These are phyloP conservation scores for Camelus dromedarius DNA, from an alignment of 2,113 vertebrate species.

Conservation along the genomic window DNA sequence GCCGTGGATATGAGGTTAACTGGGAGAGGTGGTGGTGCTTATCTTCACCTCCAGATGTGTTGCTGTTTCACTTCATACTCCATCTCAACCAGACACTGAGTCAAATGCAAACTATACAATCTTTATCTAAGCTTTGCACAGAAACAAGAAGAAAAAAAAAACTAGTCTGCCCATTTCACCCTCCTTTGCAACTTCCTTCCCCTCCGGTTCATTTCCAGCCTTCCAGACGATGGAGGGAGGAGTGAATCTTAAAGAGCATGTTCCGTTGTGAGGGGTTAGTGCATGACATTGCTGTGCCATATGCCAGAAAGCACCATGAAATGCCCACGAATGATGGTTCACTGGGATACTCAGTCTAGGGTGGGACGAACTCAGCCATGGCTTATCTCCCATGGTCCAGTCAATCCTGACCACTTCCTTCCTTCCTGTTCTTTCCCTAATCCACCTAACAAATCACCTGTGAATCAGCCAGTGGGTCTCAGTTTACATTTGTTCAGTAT, in stretches of 20 bases:
- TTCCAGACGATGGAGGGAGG: not conserved
- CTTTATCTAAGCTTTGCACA: constrained; percentile 2
- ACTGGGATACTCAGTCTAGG: not conserved
- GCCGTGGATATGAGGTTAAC: not conserved
- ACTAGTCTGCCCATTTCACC: not conserved
- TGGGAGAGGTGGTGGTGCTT: not conserved
- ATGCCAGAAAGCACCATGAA: not conserved
- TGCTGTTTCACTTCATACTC: not conserved
- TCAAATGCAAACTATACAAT: not conserved
- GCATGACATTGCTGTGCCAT: not conserved
- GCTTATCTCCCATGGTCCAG: not conserved
- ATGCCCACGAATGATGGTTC: fast-evolving
- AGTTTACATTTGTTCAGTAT: not conserved
- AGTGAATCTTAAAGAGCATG: not conserved
- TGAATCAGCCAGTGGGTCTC: not conserved
- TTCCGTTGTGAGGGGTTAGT: not conserved
- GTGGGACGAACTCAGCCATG: not conserved
- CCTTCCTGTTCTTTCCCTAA: not conserved
- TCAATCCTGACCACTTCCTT: not conserved
- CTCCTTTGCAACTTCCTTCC: not conserved
- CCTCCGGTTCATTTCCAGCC: not conserved
- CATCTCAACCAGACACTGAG: not conserved
- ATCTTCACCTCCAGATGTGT: not conserved
- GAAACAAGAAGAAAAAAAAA: not conserved
- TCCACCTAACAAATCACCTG: not conserved